A percentile compares a stretch with the other conserved stretches of the same genome.
Conservation (phyloP, 1,140 invertebrate species). For the Bombus sibiricus region DNA sequence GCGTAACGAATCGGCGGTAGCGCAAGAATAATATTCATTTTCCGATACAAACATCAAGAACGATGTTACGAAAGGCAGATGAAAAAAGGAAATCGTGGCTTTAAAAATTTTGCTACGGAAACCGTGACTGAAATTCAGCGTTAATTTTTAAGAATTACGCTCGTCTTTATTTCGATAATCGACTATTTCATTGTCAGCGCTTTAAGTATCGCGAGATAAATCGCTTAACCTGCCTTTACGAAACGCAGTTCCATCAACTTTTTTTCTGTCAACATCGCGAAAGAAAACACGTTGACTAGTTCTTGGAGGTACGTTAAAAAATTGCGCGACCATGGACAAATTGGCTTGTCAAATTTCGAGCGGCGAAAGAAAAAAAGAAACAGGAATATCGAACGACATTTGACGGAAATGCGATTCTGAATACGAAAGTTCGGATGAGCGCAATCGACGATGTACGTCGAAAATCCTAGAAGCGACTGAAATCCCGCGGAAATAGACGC, state of each 20-base stretch:
- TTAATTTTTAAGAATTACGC: not conserved
- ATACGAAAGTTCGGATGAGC: slow-evolving; percentile 16
- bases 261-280: not conserved
- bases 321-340: slow-evolving; percentile 2
- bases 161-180: not conserved
- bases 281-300: accelerated
- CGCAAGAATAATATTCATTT: not conserved
- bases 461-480: not conserved
- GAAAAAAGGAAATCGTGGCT: not conserved
- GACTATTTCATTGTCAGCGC: no score
- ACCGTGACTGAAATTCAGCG: not conserved
- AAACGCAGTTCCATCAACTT: not conserved
- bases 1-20: not conserved
- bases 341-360: not conserved
- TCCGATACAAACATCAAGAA: not conserved
- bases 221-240: no score
- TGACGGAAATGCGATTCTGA: slow-evolving; percentile 9
- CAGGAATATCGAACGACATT: not conserved
- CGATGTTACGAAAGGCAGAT: not conserved
- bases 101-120: not conserved
- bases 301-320: not conserved
- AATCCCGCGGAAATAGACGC: slow-evolving; percentile 17
- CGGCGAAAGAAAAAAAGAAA: not conserved
- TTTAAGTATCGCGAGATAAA: no score
- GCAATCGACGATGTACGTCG: slow-evolving; percentile 6